Percentiles rank a stretch among this genome's conserved stretches.
Conservation (phyloP, 2,113 vertebrate species). For the Gallinago jamesoni region DNA sequence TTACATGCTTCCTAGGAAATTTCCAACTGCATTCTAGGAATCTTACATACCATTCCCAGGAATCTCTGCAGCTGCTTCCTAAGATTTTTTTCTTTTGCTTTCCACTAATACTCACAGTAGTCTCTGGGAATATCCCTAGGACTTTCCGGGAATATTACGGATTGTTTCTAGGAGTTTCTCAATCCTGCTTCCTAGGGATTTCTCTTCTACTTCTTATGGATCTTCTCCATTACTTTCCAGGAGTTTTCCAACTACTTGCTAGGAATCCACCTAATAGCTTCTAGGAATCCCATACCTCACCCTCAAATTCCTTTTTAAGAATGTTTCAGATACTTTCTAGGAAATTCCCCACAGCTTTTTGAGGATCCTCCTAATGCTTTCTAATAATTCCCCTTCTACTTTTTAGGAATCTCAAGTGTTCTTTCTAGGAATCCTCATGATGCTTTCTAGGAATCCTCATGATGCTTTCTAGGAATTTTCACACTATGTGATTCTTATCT, state of each 20-base stretch:
- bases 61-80: neutral
- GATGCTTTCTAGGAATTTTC: neutral
- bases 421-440: neutral
- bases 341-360: rapidly evolving
- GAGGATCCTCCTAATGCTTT: neutral
- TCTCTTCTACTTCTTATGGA: neutral
- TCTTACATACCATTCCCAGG: neutral
- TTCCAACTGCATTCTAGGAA: neutral
- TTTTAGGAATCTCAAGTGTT: neutral
- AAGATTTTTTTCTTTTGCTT: neutral
- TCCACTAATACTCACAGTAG: neutral
- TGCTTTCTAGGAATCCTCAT: too few relatives aligned
- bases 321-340: neutral
- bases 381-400: neutral
- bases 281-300: neutral
- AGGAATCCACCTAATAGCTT: neutral
- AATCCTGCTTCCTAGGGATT: neutral
- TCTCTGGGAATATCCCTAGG: neutral
- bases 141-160: neutral
- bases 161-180: neutral
- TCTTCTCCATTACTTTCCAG: neutral
- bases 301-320: neutral
- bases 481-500: neutral
- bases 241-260: neutral
- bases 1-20: neutral